Conservation (phyloP, 1,140 invertebrate species). For the Macrosteles quadrilineatus region DNA sequence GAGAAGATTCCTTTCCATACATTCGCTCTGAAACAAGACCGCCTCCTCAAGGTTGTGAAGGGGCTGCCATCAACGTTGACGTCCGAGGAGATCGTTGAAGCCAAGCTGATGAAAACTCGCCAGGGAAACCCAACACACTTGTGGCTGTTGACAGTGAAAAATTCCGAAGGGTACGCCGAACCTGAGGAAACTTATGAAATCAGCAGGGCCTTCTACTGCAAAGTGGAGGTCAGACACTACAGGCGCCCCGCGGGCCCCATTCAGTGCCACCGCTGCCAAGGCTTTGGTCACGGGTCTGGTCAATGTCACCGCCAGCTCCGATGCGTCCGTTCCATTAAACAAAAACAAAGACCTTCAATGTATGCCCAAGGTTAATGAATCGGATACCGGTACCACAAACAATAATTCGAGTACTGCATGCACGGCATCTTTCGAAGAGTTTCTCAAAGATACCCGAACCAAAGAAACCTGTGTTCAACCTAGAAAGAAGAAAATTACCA, state of each 20-base stretch:
- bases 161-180: no score
- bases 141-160: no score
- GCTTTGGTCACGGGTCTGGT: no score
- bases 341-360: slow-evolving; percentile 25
- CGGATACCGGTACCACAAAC: slow-evolving; percentile 2
- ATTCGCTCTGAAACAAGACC: neutral
- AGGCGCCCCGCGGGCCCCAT: no score
- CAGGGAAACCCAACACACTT: neutral
- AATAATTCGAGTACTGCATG: neutral
- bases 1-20: neutral
- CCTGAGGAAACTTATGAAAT: no score
- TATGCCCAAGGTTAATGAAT: slow-evolving; percentile 14
- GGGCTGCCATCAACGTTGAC: no score
- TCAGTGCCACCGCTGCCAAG: no score
- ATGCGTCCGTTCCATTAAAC: slow-evolving; percentile 23
- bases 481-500: slow-evolving; percentile 21
- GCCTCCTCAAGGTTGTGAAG: neutral
- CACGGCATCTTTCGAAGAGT: slow-evolving; percentile 18
- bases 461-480: slow-evolving; percentile 18
- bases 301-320: no score
- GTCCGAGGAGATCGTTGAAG: neutral
- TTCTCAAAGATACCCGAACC: slow-evolving; percentile 7
- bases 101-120: no score
- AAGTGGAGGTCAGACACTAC: no score
- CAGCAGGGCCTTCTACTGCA: no score